Base-by-base conservation (phyloP, 2,888 invertebrate species). In the Zelleria hepariella region DNA sequence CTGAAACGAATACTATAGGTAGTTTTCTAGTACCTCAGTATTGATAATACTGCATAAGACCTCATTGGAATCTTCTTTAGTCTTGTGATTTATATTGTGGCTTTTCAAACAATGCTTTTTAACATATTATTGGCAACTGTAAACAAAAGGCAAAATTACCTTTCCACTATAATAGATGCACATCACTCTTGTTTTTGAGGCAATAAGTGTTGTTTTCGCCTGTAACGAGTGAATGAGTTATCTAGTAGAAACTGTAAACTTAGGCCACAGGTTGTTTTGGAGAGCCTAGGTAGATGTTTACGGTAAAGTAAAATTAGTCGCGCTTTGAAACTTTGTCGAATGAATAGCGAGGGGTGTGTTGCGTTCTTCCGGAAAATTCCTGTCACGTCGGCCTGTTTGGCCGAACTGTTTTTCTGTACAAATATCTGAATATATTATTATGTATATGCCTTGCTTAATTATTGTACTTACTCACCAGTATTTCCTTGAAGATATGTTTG, bases 231-330 rank as follows among this genome's bases (percentile, higher is more conserved):
- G 68, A 77, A 77, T 66, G 67, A 68, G 62, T 68, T 70, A 66
- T 63, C 69, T 65, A 77, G 72, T 71, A n/a, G 6, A 57, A 57
- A 47, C 32, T 18, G 27, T 32, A 18, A n/a, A n/a, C 24, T 25
- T 24, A 25, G 53, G 53, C 24, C 53, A 53, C 53, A 53, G 51
- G 21, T 21, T 7, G 51, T 51, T 21, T 51, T 51, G 21, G 6
- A 51, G 51, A n/a, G 53, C 32, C 32, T 42, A 25, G 25, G 27
- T 55, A 27, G 23, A 8, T 47, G 69, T 69, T 79, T 83, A 87
- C 87, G 86, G 86, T 87, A 86, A 85, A 86, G 74, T 82, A 78
- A 82, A 83, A 87, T 87, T 84, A 84, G 71, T 74, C 71, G 52
- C 8, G 23, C 59, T 23, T 26, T 25, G 25, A 20, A 53, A 55